Conservation (phyloP, 2,888 invertebrate species). For the Podabrus alpinus region DNA sequence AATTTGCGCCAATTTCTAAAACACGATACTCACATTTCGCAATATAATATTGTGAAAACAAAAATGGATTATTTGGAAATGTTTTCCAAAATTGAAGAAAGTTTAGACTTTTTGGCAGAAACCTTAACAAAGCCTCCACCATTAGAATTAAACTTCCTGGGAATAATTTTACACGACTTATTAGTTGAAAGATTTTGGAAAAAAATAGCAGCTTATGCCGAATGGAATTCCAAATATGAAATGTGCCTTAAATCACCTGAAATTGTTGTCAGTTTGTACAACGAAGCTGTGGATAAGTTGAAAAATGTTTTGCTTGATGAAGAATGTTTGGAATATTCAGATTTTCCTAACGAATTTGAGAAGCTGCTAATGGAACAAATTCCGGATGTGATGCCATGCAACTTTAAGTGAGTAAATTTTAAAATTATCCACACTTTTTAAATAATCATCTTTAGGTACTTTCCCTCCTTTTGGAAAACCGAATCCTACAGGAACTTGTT, state of each 20-base stretch:
- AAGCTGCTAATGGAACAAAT: slow-evolving; percentile 56
- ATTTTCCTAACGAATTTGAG: slow-evolving; percentile 69
- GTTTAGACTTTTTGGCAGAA: slow-evolving; percentile 58
- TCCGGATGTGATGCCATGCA: slow-evolving; percentile 64
- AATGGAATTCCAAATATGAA: slow-evolving; percentile 54
- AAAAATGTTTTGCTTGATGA: slow-evolving; percentile 64
- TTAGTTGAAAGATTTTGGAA: slow-evolving; percentile 68
- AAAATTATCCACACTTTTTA: background rate
- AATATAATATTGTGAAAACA: slow-evolving; percentile 11
- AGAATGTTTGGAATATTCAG: slow-evolving; percentile 62
- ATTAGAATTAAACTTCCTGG: slow-evolving; percentile 63
- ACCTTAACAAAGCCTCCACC: slow-evolving; percentile 58
- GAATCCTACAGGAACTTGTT: slow-evolving; percentile 61
- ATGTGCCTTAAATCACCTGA: slow-evolving; percentile 60
- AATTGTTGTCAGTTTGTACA: slow-evolving; percentile 67
- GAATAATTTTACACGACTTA: slow-evolving; percentile 61
- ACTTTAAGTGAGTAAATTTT: slow-evolving; percentile 54
- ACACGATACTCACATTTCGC: background rate
- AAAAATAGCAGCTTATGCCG: slow-evolving; percentile 55
- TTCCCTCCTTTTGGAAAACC: slow-evolving; percentile 65
- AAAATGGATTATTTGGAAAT: background rate
- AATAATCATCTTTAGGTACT: slow-evolving; percentile 57
- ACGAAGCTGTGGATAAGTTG: slow-evolving; percentile 67
- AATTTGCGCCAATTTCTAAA: slow-evolving; percentile 5
- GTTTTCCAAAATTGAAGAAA: slow-evolving; percentile 32